These are phyloP conservation scores for Notothenia rossii DNA, from an alignment of 2,113 vertebrate species.

Conservation along the genomic window DNA sequence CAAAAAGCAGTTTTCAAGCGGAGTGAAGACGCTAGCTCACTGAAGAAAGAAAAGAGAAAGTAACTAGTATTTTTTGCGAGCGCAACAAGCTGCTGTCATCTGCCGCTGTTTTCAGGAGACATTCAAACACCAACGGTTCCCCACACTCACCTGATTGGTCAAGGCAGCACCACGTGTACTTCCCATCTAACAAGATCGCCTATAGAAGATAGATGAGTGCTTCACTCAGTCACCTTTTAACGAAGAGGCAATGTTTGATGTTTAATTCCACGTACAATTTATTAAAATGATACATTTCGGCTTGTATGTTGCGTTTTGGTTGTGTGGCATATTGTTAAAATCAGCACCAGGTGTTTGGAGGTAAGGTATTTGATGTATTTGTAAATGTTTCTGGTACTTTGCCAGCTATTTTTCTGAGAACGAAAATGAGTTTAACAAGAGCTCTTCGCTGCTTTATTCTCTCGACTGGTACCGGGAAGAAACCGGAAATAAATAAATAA, in stretches of 20 bases:
- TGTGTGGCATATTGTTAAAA: not conserved
- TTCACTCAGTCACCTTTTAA: not conserved
- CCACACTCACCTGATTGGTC: constrained; percentile 69
- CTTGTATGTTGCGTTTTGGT: accelerated
- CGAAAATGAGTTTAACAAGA: not conserved
- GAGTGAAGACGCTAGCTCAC: not conserved
- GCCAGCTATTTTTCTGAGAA: not conserved
- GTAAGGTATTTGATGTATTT: not conserved
- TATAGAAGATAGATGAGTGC: not conserved
- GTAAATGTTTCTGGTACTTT: not conserved
- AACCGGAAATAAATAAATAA: not conserved
- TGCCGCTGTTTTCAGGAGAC: constrained; percentile 60
- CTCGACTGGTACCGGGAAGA: too few species aligned
- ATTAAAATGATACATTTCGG: not conserved
- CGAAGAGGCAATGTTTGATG: accelerated
- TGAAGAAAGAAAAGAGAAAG: too few species aligned
- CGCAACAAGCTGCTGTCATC: constrained; percentile 50
- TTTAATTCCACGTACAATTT: too few species aligned
- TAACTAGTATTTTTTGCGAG: not conserved
- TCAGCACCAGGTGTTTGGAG: not conserved
- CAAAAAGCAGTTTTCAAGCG: not conserved
- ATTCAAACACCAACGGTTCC: constrained; percentile 80
- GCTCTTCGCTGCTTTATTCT: constrained; percentile 9
- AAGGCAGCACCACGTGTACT: constrained; percentile 6
- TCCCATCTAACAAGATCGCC: not conserved